Evolutionary conservation across 2,797 vertebrate species (phyloP).

Genomic region (Anabas testudineus): DNA sequence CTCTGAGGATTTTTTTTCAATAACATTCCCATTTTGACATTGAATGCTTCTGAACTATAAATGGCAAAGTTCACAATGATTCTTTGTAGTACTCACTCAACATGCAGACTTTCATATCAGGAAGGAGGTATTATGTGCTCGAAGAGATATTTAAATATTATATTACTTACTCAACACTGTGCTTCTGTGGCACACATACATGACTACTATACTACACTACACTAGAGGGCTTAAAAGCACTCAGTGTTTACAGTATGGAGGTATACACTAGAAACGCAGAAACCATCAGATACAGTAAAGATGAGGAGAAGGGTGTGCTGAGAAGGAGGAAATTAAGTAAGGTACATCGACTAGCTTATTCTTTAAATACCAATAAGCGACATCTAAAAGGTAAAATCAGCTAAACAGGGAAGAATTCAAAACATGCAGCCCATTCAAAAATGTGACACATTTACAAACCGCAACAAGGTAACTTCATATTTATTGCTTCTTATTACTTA

Average conservation of each 20-base stretch:
- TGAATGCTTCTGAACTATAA: neutral
- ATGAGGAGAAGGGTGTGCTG: slow-evolving; percentile 9
- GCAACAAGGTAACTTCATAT: too few relatives aligned
- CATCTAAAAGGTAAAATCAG: too few relatives aligned
- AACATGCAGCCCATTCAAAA: too few relatives aligned
- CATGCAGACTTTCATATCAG: neutral
- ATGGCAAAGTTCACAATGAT: neutral
- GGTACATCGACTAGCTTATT: neutral
- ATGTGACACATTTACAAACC: too few relatives aligned
- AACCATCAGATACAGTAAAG: neutral
- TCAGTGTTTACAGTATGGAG: neutral
- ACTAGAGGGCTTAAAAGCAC: too few relatives aligned
- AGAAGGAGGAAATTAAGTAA: neutral
- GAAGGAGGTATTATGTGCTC: neutral
- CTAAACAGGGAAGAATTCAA: neutral
- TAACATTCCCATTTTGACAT: neutral
- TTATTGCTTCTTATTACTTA: too few relatives aligned
- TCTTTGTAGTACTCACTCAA: neutral
- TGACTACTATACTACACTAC: too few relatives aligned
- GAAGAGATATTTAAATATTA: neutral
- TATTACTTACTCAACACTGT: neutral
- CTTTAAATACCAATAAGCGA: neutral
- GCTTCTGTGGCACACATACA: neutral
- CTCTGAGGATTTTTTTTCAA: neutral
- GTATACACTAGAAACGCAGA: too few relatives aligned